Evolutionary conservation across 2,888 invertebrate genomes (phyloP), one percentile per base, ranked within the genome.

Genomic region (Apamea monoglypha): DNA sequence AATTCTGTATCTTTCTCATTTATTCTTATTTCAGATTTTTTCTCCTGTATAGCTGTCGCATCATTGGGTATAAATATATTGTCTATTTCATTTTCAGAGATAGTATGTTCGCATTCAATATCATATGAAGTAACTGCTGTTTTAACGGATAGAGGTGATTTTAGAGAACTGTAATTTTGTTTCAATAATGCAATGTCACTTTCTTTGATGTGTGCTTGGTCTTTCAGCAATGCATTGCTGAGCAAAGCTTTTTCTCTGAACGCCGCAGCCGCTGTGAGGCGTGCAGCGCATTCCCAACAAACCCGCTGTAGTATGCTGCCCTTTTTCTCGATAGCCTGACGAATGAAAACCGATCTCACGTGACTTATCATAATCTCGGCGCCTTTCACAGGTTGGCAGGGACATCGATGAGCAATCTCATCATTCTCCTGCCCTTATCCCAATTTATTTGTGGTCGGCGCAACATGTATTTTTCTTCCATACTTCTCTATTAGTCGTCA

Each of bases 241-340:
- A 79, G 16, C 1, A 84, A 56, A n/a, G 81, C 81, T 53, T 81
- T 81, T 7, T 84, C 64, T 29, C 50, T 81, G 25, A 81, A 81
- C 0, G 59, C 6, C 12, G 79, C 47, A 36, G 84, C 84, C 5
- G 84, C 69, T 59, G 14, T 25, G 0, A 81, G 84, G 0, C 81
- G 69, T 0, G 84, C 69, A 16, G 69, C 44, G 12, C 81, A 81
- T 1, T 81, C 81, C 84, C 84, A 81, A 36, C 81, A 81, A 3
- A 81, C 18, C 10, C 36, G 16, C 10, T 66, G 40, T 18, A 16
- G 32, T 59, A 1, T 18, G 1, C 18, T 10, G 12, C 18, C 53
- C 0, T 44, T 25, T 2, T 53, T 10, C 21, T 63, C 25, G 40
- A n/a, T 14, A 50, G 7, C 66, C 80, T 80, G 59, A 16, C 3